Evolutionary conservation across 2,888 invertebrate species (phyloP), one percentile per base, ranked within the genome.

Genomic region (Drosophila koepferae): DNA sequence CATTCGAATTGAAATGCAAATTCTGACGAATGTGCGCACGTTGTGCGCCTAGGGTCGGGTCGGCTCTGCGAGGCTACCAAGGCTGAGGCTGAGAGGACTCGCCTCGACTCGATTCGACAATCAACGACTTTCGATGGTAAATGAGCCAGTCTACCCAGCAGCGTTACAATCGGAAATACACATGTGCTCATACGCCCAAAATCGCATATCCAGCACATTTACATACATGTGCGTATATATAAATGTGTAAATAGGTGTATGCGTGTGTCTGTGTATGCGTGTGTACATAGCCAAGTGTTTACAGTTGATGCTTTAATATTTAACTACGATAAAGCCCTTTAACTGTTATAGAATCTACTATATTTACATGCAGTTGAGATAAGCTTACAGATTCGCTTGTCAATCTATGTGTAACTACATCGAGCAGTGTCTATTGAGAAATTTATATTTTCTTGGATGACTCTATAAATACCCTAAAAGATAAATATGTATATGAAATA

Each of bases 1-100:
- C 81, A 86, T 89, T 74, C 81, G 86, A 90, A 92, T 91, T 91
- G 91, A 91, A 91, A 91, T 91, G 91, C 91, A 92, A 91, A 91
- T 92, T 89, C 91, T 90, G 90, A 90, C 87, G 90, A 87, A 90
- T 90, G 90, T 89, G 84, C 74, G 69, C 77, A 74, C 89, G 62
- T 76, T 78, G 76, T 55, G 82, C 72, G 73, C 63, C 74, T 82
- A 65, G 83, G 72, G 71, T 74, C 68, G 83, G 72, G 69, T 74
- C 68, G 63, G 55, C 34, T 43, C 60, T 23, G 44, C 6, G 44
- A 20, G 46, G 14, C 23, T 1, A 23, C 63, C 34, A 28, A 34
- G 28, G 28, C 28, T 28, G 28, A 34, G 49, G 16, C 60, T n/a
- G 46, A 31, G 53, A 51, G 70, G 38, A 77, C 20, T 20, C 20